Evolutionary conservation across 2,797 vertebrate genomes (phyloP).

Genomic region (Arremon brunneinucha): DNA sequence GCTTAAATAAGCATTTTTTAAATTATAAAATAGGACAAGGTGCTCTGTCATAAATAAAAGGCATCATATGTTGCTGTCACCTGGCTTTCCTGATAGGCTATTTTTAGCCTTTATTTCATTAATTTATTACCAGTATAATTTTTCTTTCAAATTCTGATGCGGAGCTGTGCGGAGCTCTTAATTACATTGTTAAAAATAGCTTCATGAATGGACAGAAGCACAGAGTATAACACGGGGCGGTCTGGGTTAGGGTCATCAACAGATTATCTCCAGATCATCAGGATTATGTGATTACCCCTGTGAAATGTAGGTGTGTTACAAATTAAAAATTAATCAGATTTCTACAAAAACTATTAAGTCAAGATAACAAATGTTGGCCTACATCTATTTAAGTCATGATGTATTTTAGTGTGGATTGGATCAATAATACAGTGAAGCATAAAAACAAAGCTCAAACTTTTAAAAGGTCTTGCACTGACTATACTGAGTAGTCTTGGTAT

Average conservation of each 20-base stretch:
- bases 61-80: not conserved
- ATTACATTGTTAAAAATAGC: not conserved
- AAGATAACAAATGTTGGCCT: not conserved
- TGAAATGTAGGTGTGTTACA: slow-evolving; percentile 33
- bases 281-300: slow-evolving; percentile 16
- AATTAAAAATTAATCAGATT: slow-evolving; percentile 48
- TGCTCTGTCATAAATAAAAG: not conserved
- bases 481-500: not conserved
- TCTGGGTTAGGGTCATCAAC: not conserved
- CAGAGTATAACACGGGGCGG: not conserved
- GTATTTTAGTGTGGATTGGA: not conserved
- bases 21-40: not conserved
- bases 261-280: slow-evolving; percentile 29
- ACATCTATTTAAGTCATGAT: not conserved
- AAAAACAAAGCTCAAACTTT: not conserved
- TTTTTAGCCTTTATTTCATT: not conserved
- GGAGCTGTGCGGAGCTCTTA: not conserved
- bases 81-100: not conserved
- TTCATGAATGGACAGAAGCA: not conserved
- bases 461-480: not conserved
- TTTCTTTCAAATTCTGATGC: not conserved
- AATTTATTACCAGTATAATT: not conserved
- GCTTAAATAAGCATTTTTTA: not conserved
- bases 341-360: not conserved
- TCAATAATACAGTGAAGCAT: not conserved